Evolutionary conservation across 2,113 vertebrate genomes (phyloP), one percentile per base, ranked within the genome.

Genomic region (Climacteris rufus): DNA sequence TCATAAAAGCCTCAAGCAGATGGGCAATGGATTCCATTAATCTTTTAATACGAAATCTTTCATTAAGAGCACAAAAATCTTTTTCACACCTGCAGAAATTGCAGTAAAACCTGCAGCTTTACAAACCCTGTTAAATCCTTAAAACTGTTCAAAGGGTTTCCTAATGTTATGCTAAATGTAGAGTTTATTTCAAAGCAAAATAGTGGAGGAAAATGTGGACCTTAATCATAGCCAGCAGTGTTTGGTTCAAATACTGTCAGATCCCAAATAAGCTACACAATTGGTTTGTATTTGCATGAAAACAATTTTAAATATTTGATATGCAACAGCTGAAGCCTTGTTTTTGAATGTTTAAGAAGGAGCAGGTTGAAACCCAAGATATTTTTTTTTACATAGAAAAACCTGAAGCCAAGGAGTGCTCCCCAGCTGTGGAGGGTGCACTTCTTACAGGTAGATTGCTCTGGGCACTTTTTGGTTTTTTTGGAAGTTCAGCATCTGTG

Each of bases 31-130:
- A 74, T 69, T 94, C 72, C 85, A 83, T 94, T 93, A 60, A 15
- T 90, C 90, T 94, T 89, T 94, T 83, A 88, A 89, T 93, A 95
- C 59, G 65, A 14, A 44, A 40, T 82, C 69, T 93, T 96, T 92
- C 87, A 87, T 76, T 93, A 92, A 78, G 42, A 65, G 44, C 39
- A n/a, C 63, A 56, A 78, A 86, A 68, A 72, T 71, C 76, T 90
- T 63, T 91, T 94, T 49, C 83, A 87, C 92, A 95, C 94, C 96
- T 97, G 91, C 53, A 85, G 82, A 71, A 95, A 68, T 91, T 45
- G 11, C 30, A 47, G 72, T 69, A 77, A 88, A 83, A 49, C 35
- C 42, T 82, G 70, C 61, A 81, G 59, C 56, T 92, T 95, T 95
- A 50, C 28, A 91, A 54, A 77, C 44, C n/a, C 77, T 44, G n/a